These are phyloP conservation scores for Harpalus rufipes DNA, from an alignment of 2,888 invertebrate genomes.

Conservation along the genomic window DNA sequence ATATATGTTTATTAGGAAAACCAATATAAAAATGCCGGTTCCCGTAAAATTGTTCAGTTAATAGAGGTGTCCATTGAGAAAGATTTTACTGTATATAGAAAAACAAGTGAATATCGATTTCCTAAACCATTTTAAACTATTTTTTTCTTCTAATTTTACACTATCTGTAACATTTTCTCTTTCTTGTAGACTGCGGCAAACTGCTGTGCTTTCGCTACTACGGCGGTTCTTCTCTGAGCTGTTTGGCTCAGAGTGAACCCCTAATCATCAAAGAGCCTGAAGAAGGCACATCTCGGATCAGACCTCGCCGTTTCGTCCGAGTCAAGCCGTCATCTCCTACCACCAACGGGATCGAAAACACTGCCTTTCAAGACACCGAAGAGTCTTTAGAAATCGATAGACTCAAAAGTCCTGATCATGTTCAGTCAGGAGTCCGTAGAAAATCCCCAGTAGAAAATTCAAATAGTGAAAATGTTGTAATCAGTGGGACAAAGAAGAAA, in stretches of 20 bases:
- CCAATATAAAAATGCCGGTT: no score
- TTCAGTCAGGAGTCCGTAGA: slow-evolving; percentile 74
- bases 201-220: slow-evolving; percentile 86
- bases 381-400: slow-evolving; percentile 67
- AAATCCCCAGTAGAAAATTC: slow-evolving; percentile 77
- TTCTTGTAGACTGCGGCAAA: slow-evolving; percentile 83
- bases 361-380: slow-evolving; percentile 74
- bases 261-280: slow-evolving; percentile 81
- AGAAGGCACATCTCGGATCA: slow-evolving; percentile 77
- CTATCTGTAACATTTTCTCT: background rate
- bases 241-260: slow-evolving; percentile 83
- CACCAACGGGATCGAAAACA: slow-evolving; percentile 75
- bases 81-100: no score
- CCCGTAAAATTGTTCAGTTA: no score
- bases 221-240: slow-evolving; percentile 82
- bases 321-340: slow-evolving; percentile 56
- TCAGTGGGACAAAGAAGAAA: slow-evolving; percentile 84
- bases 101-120: no score
- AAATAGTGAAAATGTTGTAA: slow-evolving; percentile 74
- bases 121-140: no score
- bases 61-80: no score
- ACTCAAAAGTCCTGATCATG: slow-evolving; percentile 70
- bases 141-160: background rate
- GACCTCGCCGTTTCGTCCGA: slow-evolving; percentile 77
- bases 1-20: no score